phyloP scores from a whole-genome alignment of 2,113 vertebrate genomes.

The Tragelaphus scriptus region DNA sequence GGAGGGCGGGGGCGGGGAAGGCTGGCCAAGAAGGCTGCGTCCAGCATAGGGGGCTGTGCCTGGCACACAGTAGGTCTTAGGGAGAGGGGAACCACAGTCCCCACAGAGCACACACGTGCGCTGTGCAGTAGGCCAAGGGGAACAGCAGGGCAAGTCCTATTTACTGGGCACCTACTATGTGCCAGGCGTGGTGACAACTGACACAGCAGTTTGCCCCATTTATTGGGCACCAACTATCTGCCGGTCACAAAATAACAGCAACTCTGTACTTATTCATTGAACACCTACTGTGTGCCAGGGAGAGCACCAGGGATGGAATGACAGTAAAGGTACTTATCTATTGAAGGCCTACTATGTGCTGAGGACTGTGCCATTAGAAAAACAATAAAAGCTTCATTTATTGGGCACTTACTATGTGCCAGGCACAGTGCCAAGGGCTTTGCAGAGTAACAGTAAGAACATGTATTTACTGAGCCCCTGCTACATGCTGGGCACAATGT shows the following conservation, averaged over 20 bases:
- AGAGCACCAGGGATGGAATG: not conserved
- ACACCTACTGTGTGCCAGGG: not conserved
- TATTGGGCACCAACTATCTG: not conserved
- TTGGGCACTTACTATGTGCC: not conserved
- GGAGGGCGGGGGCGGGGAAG: not conserved
- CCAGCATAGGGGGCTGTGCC: not conserved
- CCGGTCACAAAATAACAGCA: not conserved
- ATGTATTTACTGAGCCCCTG: not conserved
- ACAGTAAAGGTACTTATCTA: not conserved
- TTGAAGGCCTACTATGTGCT: not conserved
- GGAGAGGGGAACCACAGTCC: not conserved
- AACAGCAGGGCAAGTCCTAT: not conserved
- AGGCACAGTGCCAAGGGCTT: not conserved
- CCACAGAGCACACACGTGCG: not conserved
- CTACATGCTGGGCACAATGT: not conserved
- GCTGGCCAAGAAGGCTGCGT: conserved; percentile 70
- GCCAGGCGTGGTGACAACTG: not conserved
- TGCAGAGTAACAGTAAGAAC: not conserved
- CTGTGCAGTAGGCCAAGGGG: not conserved
- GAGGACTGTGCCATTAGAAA: not conserved
- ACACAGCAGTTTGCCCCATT: not conserved
- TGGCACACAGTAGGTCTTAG: not conserved
- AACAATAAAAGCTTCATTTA: not conserved
- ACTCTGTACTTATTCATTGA: too few relatives aligned
- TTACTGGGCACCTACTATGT: not conserved